Evolutionary conservation across 2,113 vertebrate species (phyloP).

Genomic region (Struthio camelus): DNA sequence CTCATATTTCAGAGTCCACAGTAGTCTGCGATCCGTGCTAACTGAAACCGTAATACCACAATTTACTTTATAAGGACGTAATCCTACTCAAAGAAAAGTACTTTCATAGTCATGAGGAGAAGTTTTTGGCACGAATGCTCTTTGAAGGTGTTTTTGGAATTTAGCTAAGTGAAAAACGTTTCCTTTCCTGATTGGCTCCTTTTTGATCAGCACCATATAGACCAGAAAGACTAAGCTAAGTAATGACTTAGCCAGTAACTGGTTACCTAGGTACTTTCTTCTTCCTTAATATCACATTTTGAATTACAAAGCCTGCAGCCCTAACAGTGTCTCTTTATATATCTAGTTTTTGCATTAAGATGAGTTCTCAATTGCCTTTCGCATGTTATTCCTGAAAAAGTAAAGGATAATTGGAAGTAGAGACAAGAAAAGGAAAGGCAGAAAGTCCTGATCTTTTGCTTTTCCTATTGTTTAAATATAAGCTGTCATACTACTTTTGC

Average conservation of each 20-base stretch:
- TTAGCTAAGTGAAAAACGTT: background rate
- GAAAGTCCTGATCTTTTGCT: background rate
- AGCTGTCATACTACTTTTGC: rapidly evolving
- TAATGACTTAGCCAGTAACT: background rate
- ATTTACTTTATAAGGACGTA: background rate
- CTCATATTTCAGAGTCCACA: background rate
- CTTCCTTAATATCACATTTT: background rate
- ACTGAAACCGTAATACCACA: background rate
- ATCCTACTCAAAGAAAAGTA: background rate
- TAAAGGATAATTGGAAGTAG: background rate
- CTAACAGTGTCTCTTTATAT: background rate
- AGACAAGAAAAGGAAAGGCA: background rate
- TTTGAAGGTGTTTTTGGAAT: background rate
- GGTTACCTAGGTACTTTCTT: background rate
- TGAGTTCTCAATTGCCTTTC: background rate
- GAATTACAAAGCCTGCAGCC: background rate
- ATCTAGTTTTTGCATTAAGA: no score
- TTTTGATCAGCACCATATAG: background rate
- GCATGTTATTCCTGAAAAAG: background rate
- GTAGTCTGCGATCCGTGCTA: background rate
- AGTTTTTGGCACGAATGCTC: background rate
- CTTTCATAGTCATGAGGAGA: no score
- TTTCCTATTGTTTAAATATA: background rate
- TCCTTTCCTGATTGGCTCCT: background rate
- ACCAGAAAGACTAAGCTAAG: background rate